phyloP scores from a whole-genome alignment of 2,797 vertebrate genomes.

The Sorex maritimensis region DNA sequence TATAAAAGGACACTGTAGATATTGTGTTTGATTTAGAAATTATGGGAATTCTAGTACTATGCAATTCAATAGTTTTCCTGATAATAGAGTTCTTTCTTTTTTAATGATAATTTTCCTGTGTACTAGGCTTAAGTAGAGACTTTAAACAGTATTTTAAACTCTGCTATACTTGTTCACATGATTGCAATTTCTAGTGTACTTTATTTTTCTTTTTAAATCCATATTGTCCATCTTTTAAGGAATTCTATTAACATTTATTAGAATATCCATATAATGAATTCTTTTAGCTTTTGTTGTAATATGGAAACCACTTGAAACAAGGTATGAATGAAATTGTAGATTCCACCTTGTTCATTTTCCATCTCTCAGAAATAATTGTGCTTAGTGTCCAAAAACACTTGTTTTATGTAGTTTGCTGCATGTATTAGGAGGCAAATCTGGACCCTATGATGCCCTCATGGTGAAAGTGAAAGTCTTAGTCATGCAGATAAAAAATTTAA shows the following conservation, averaged over 20 bases:
- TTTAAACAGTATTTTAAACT: not conserved
- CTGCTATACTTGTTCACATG: not conserved
- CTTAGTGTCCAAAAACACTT: conserved; percentile 26
- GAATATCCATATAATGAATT: not conserved
- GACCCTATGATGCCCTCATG: not conserved
- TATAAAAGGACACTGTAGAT: conserved; percentile 6
- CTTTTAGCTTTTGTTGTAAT: conserved; percentile 14
- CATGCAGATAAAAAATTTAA: conserved; percentile 39
- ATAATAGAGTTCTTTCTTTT: conserved; percentile 3
- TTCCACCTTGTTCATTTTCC: not conserved
- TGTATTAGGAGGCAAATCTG: not conserved
- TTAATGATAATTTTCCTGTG: not conserved
- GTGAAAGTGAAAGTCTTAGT: conserved; percentile 2
- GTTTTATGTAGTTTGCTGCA: conserved; percentile 1
- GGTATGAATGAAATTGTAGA: not conserved
- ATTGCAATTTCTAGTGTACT: not conserved
- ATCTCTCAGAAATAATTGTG: conserved; percentile 17
- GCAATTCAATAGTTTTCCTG: not conserved
- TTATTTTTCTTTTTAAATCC: conserved; percentile 27
- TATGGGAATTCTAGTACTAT: not conserved
- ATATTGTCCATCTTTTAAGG: not conserved
- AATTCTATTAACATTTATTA: conserved; percentile 27
- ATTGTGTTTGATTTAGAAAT: conserved; percentile 27
- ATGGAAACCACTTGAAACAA: conserved; percentile 19
- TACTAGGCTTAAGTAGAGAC: not conserved